Evolutionary conservation across 2,113 vertebrate genomes (phyloP), one percentile per base, ranked within the genome.

Genomic region (Mormyrus iriodes): DNA sequence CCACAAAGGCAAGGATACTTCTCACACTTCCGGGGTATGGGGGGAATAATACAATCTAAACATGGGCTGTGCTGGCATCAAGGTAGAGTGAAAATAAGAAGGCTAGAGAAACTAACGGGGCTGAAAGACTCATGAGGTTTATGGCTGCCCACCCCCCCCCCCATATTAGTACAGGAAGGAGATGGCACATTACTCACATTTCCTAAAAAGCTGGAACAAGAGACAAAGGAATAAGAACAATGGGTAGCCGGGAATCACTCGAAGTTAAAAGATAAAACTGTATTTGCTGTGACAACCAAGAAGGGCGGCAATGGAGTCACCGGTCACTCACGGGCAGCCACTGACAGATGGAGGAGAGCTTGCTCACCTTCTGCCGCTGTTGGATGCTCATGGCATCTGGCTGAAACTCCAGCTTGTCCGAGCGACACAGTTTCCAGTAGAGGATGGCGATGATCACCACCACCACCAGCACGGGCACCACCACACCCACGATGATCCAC

Each of bases 341-440:
- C n/a, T 3, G n/a, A 19, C 31, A 76, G 73, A 76, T 35, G 5
- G 35, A 76, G 17, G 35, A 39, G 19, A 12, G 15, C 5, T 76
- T 48, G 65, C 93, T 95, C 93, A 99, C 98, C 97, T 99, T 99
- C 94, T 99, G 98, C 61, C 98, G 95, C 93, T 99, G 98, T 94
- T 99, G 98, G 90, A 98, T 94, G 93, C 96, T 97, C 94, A 99
- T 96, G 0, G 97, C 96, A 88, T 99, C 98, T 0, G 98, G 97
- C 93, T 99, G 98, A 88, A 99, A 99, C 94, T 99, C 98, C 95
- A 99, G 93, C 93, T 99, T 99, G 95, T 99, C 98, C 0, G 97
- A 98, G 82, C 98, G 97, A 92, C 98, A 99, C 84, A 99, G 96
- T 48, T 99, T 99, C 98, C 98, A 99, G 94, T 99, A 99, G 31